Evolutionary conservation across 2,113 vertebrate genomes (phyloP).

Genomic region (Campylomormyrus tamandua): DNA sequence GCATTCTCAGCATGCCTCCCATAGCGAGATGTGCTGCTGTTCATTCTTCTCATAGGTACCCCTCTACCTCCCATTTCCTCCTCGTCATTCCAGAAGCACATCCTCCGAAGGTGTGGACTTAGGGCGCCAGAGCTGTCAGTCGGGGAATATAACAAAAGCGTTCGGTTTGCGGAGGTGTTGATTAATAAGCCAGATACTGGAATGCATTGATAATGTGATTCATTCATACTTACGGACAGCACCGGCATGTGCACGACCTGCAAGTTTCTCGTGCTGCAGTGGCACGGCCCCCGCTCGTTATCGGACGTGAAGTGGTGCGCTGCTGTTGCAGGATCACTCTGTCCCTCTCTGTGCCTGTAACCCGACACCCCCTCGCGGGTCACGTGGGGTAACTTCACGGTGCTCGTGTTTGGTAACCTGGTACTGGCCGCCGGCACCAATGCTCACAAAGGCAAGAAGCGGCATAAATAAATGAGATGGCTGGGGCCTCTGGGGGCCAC

Average conservation of each 20-base stretch:
- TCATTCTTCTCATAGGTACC: not conserved
- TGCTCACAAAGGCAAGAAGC: constrained; percentile 62
- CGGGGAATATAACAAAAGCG: not conserved
- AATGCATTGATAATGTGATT: not conserved
- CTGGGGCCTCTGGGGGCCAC: constrained; percentile 25
- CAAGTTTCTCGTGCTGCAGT: not conserved
- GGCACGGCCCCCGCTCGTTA: not conserved
- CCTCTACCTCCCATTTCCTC: not conserved
- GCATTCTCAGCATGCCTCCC: constrained; percentile 40
- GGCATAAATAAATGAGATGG: constrained; percentile 57
- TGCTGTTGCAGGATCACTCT: not conserved
- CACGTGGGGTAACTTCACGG: not conserved
- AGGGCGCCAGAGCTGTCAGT: not conserved
- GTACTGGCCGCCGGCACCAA: constrained; percentile 25
- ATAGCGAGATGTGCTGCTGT: constrained; percentile 9
- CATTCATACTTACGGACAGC: not conserved
- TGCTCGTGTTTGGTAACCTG: constrained; percentile 29
- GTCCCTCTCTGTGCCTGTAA: not conserved
- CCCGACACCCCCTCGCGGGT: no score
- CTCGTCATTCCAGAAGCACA: not conserved
- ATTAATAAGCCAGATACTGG: not conserved
- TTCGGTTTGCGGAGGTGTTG: not conserved
- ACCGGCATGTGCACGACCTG: not conserved
- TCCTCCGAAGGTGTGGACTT: not conserved
- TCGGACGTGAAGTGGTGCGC: not conserved